Evolutionary conservation across 2,113 vertebrate species (phyloP).

Genomic region (Podocnemis expansa): DNA sequence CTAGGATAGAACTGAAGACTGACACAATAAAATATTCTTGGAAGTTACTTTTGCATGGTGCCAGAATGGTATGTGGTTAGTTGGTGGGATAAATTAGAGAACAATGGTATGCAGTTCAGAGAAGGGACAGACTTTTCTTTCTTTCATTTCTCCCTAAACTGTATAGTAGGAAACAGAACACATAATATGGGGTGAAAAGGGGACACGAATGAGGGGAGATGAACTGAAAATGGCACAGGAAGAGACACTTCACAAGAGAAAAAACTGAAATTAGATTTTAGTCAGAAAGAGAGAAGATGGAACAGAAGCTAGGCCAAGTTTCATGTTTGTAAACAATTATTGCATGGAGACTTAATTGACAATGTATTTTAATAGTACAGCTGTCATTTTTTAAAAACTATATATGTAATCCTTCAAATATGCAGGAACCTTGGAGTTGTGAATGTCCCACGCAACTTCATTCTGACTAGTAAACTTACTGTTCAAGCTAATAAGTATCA

Average conservation of each 20-base stretch:
- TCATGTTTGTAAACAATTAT: not conserved
- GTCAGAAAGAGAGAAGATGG: not conserved
- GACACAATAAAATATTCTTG: not conserved
- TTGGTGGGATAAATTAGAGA: not conserved
- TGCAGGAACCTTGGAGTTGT: not conserved
- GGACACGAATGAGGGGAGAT: not conserved
- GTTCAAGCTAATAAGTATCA: not conserved
- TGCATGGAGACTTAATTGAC: not conserved
- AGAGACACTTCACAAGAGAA: not conserved
- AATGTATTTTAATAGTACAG: not conserved
- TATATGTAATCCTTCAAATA: not conserved
- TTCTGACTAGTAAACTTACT: not conserved
- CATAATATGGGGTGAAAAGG: not conserved
- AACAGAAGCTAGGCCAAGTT: not conserved
- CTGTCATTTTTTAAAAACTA: not conserved
- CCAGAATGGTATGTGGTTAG: not conserved
- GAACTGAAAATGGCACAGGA: not conserved
- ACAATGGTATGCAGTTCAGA: not conserved
- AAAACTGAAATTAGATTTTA: not conserved
- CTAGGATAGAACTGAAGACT: not conserved
- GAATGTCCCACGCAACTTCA: rapidly evolving
- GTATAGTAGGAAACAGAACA: not conserved
- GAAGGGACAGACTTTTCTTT: not conserved
- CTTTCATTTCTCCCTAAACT: not conserved
- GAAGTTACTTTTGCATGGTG: not conserved